Conservation (phyloP, 2,797 vertebrate species). For the Adrianichthys oophorus region DNA sequence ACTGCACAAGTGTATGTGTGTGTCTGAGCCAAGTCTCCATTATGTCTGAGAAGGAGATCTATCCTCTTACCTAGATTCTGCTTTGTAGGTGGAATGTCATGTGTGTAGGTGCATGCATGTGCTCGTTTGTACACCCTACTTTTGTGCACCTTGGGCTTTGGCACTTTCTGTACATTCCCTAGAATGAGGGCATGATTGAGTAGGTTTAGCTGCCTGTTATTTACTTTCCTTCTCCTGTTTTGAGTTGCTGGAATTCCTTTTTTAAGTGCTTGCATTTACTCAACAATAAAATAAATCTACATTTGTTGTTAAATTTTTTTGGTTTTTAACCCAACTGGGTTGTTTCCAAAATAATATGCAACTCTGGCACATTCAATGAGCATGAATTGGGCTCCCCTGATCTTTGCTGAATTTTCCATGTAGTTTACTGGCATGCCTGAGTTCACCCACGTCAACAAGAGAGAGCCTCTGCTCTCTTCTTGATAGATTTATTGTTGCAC, state of each 20-base stretch:
- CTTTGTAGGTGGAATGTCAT: constrained; percentile 39
- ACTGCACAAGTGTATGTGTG: constrained; percentile 32
- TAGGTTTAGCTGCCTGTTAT: constrained; percentile 14
- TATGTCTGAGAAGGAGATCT: constrained; percentile 50
- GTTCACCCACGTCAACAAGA: constrained; percentile 1
- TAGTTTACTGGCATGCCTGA: constrained; percentile 17
- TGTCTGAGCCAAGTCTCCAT: constrained; percentile 40
- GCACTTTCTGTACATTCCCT: constrained; percentile 11
- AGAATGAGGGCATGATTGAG: constrained; percentile 18
- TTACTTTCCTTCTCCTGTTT: constrained; percentile 7
- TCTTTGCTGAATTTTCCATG: constrained; percentile 9
- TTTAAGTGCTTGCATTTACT: neutral
- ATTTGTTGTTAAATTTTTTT: no score
- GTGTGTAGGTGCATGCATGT: neutral
- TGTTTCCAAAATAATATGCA: neutral
- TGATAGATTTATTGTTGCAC: constrained; percentile 24
- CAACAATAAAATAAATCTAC: no score
- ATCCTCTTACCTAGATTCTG: constrained; percentile 46
- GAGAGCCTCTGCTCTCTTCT: constrained; percentile 12
- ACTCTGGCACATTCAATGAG: constrained; percentile 16
- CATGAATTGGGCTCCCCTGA: neutral
- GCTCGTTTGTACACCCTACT: neutral
- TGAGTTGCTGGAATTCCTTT: neutral
- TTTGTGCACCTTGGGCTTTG: constrained; percentile 14
- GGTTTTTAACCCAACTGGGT: no score